A percentile compares a stretch with the other conserved stretches of the same genome.
Evolutionary conservation across 2,888 invertebrate species (phyloP).

Genomic region (Diarsia dahlii): DNA sequence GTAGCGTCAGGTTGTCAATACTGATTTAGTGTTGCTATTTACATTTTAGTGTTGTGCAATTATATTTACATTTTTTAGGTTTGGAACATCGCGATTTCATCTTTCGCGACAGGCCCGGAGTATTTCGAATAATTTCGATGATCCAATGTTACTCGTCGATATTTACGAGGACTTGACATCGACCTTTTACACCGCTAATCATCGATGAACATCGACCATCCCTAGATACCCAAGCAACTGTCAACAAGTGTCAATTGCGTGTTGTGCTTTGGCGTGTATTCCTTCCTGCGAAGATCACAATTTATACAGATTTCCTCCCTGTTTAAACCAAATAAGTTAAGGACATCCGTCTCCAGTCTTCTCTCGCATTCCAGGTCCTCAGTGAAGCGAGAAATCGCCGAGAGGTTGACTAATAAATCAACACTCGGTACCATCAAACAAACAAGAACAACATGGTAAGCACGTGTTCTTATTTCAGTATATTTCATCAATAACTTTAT

Average conservation of each 20-base stretch:
- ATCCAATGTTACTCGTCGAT: background rate
- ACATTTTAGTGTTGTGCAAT: too few relatives aligned
- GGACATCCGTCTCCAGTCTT: background rate
- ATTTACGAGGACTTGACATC: background rate
- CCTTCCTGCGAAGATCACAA: background rate
- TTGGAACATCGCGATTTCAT: too few relatives aligned
- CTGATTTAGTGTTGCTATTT: too few relatives aligned
- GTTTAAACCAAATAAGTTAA: constrained; percentile 3
- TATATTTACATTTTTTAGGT: too few relatives aligned
- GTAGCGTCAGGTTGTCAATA: too few relatives aligned
- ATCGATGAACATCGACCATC: background rate
- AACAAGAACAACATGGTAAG: constrained; percentile 81
- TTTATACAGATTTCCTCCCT: background rate
- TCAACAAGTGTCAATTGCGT: constrained; percentile 2
- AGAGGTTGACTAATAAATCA: constrained; percentile 81
- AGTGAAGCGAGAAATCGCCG: constrained; percentile 91
- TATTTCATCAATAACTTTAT: too few relatives aligned
- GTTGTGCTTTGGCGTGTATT: constrained; percentile 4
- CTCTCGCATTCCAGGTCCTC: constrained; percentile 75
- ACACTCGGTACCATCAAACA: constrained; percentile 49
- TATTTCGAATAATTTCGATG: background rate
- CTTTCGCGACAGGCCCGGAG: too few relatives aligned
- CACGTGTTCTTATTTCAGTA: constrained; percentile 65
- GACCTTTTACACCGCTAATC: background rate
- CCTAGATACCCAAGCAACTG: background rate